phyloP scores from a whole-genome alignment of 2,113 vertebrate genomes.

The Mesembrinibis cayennensis region DNA sequence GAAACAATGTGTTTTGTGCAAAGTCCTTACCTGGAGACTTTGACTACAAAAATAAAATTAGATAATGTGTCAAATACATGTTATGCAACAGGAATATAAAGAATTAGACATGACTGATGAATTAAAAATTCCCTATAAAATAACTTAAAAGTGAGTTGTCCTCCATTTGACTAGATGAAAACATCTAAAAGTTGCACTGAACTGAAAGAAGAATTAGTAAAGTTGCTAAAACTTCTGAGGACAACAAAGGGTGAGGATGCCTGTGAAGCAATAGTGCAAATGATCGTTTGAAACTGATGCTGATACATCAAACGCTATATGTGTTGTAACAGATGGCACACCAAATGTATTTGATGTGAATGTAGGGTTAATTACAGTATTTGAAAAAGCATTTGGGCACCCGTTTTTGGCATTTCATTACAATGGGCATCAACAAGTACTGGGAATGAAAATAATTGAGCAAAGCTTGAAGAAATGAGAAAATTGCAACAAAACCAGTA shows the following conservation, averaged over 20 bases:
- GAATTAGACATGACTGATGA: background rate
- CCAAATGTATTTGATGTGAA: constrained; percentile 7
- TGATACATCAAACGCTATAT: background rate
- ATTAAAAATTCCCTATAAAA: background rate
- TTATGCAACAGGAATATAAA: background rate
- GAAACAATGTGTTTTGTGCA: background rate
- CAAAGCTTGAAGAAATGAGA: constrained; percentile 19
- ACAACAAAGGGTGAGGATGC: background rate
- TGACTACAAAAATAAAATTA: background rate
- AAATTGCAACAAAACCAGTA: background rate
- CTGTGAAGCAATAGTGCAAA: background rate
- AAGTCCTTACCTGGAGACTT: background rate
- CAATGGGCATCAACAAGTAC: background rate
- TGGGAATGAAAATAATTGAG: background rate
- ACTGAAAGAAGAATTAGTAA: background rate
- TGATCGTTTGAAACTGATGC: background rate
- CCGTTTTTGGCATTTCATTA: background rate
- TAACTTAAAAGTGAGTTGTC: background rate
- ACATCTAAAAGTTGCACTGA: background rate
- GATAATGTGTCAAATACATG: background rate
- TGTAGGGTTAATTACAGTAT: background rate
- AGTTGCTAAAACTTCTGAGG: background rate
- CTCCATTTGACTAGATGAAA: background rate
- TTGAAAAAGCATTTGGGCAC: constrained; percentile 34
- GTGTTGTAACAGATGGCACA: background rate